These are phyloP conservation scores for Theristus sp. DNA, from an alignment of 2,888 invertebrate species.

Conservation along the genomic window DNA sequence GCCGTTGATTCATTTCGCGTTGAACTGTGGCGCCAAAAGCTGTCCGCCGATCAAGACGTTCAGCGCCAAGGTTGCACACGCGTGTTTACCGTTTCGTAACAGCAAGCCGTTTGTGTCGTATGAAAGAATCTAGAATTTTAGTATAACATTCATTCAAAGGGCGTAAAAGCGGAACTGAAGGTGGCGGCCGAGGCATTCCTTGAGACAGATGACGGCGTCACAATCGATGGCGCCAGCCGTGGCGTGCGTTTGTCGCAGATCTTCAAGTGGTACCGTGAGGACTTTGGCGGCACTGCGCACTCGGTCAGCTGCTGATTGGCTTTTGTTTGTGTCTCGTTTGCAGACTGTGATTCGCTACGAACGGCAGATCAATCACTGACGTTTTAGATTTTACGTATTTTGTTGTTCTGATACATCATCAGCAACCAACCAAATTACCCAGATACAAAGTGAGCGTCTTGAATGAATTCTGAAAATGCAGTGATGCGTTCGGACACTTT, in stretches of 20 bases:
- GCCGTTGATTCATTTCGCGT: constrained; percentile 36
- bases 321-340: neutral
- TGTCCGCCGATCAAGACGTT: constrained; percentile 36
- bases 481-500: too few species aligned
- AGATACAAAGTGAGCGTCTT: too few species aligned
- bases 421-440: too few species aligned
- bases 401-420: too few species aligned
- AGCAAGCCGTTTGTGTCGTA: neutral
- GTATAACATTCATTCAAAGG: constrained; percentile 13
- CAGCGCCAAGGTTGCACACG: constrained; percentile 29
- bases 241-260: constrained; percentile 31
- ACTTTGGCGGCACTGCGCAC: constrained; percentile 30
- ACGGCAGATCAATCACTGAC: too few species aligned
- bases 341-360: neutral
- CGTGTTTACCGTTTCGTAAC: neutral
- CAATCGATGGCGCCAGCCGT: constrained; percentile 27
- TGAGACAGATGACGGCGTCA: constrained; percentile 30
- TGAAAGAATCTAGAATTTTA: too few species aligned
- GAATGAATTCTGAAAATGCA: too few species aligned
- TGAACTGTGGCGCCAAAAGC: constrained; percentile 36
- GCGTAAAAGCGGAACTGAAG: constrained; percentile 22
- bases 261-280: constrained; percentile 36
- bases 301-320: constrained; percentile 15
- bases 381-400: too few species aligned
- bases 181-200: constrained; percentile 29